Conservation (phyloP, 1,140 invertebrate genomes). For the Lasioglossum baleicum region DNA sequence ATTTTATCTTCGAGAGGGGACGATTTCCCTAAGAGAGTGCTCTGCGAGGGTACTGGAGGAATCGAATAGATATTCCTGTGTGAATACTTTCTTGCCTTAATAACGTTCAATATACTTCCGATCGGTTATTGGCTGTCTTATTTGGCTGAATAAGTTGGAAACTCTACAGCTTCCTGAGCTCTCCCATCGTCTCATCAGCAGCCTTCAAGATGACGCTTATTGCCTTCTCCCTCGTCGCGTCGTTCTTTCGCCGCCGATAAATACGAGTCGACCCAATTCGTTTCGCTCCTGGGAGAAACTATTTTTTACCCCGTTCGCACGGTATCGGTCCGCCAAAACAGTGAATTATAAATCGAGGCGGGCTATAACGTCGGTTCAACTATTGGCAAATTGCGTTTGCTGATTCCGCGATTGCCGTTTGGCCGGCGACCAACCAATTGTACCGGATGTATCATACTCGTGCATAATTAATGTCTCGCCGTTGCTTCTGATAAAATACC, state of each 20-base stretch:
- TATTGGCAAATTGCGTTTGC: constrained; percentile 40
- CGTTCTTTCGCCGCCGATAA: not conserved
- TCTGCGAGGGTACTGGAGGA: not conserved
- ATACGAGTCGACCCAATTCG: not conserved
- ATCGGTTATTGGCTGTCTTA: not conserved
- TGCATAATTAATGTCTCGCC: constrained; percentile 27
- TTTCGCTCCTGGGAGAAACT: not conserved
- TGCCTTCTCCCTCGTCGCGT: not conserved
- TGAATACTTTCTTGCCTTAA: constrained; percentile 9
- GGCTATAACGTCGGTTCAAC: constrained; percentile 10
- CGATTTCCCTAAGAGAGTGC: not conserved
- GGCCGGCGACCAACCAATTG: constrained; percentile 35
- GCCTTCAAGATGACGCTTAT: constrained; percentile 4
- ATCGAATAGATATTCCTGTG: not conserved
- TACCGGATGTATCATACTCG: constrained; percentile 18
- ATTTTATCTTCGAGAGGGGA: not conserved
- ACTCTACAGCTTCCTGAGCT: not conserved
- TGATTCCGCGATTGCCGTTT: constrained; percentile 28
- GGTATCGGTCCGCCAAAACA: not conserved
- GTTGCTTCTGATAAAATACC: constrained; percentile 3
- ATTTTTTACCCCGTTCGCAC: not conserved
- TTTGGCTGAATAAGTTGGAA: constrained; percentile 10
- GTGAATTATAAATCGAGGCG: constrained; percentile 2
- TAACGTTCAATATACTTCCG: constrained; percentile 8
- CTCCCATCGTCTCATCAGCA: not conserved